Conservation (phyloP, 2,797 vertebrate species). For the Phyllotis vaccarum region DNA sequence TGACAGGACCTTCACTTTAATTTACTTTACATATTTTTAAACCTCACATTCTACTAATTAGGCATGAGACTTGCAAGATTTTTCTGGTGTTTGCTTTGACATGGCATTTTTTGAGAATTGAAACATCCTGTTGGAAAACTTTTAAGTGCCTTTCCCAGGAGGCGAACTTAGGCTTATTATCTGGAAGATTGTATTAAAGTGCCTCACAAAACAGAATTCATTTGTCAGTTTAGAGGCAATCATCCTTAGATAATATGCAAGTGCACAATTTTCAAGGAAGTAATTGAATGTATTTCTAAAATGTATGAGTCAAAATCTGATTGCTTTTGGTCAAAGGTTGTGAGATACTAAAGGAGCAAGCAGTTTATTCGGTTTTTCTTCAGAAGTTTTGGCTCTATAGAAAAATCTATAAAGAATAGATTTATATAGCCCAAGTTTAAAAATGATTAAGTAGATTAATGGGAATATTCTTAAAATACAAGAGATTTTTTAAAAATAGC, state of each 20-base stretch:
- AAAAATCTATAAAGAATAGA: slow-evolving; percentile 25
- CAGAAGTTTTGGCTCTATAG: slow-evolving; percentile 22
- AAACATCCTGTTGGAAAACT: slow-evolving; percentile 31
- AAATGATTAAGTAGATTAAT: not conserved
- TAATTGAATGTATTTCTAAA: slow-evolving; percentile 53
- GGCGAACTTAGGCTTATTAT: slow-evolving; percentile 60
- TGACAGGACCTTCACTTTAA: not conserved
- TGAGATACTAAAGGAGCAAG: slow-evolving; percentile 23
- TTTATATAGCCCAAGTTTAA: not conserved
- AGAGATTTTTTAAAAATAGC: no score
- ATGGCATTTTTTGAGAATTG: not conserved
- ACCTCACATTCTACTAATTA: not conserved
- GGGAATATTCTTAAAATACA: not conserved
- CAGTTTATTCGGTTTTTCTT: slow-evolving; percentile 30
- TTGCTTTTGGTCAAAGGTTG: slow-evolving; percentile 60
- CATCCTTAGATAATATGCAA: slow-evolving; percentile 48
- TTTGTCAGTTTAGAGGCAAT: slow-evolving; percentile 60
- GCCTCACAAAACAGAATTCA: slow-evolving; percentile 63
- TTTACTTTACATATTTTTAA: not conserved
- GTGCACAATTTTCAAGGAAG: slow-evolving; percentile 59
- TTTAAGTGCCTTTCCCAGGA: slow-evolving; percentile 53
- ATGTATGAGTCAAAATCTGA: slow-evolving; percentile 51
- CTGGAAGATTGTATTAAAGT: slow-evolving; percentile 70
- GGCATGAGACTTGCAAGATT: not conserved
- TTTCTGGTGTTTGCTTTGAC: slow-evolving; percentile 24